A percentile compares a stretch with the other conserved stretches of the same genome.
phyloP scores from a whole-genome alignment of 1,140 invertebrate species.

The Planococcus citri region DNA sequence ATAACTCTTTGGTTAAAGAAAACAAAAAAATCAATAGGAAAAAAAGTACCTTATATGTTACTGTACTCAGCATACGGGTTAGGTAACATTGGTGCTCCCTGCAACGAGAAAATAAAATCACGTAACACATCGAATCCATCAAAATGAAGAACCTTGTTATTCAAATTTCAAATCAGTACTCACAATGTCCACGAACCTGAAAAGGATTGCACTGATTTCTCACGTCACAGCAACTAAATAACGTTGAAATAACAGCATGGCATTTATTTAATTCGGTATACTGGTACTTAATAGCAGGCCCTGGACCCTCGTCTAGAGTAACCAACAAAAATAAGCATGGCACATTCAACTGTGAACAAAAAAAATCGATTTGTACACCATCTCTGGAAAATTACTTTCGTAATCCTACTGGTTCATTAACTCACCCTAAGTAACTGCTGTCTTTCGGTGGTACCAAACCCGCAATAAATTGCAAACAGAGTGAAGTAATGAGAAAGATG shows the following conservation, averaged over 20 bases:
- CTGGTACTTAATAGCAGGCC: slow-evolving; percentile 89
- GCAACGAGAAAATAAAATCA: slow-evolving; percentile 21
- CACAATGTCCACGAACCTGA: neutral
- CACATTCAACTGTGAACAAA: slow-evolving; percentile 48
- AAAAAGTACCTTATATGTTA: slow-evolving; percentile 23
- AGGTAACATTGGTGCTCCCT: slow-evolving; percentile 21
- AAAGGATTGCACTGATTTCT: slow-evolving; percentile 41
- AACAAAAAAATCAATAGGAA: neutral
- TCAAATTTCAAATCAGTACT: neutral
- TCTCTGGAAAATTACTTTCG: slow-evolving; percentile 26
- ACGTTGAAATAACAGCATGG: slow-evolving; percentile 82
- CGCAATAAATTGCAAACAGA: slow-evolving; percentile 84
- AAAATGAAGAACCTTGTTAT: slow-evolving; percentile 13
- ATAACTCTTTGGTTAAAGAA: neutral
- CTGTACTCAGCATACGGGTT: slow-evolving; percentile 23
- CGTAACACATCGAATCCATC: too few relatives aligned
- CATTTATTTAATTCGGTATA: slow-evolving; percentile 89
- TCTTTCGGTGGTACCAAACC: slow-evolving; percentile 55
- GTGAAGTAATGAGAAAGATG: slow-evolving; percentile 89
- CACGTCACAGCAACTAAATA: slow-evolving; percentile 88
- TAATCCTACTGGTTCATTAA: slow-evolving; percentile 17
- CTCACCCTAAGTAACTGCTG: slow-evolving; percentile 48
- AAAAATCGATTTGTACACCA: slow-evolving; percentile 9
- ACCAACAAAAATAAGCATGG: slow-evolving; percentile 80
- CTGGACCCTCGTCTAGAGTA: slow-evolving; percentile 83